Conservation (phyloP, 2,888 invertebrate genomes). For the Cactoblastis cactorum region DNA sequence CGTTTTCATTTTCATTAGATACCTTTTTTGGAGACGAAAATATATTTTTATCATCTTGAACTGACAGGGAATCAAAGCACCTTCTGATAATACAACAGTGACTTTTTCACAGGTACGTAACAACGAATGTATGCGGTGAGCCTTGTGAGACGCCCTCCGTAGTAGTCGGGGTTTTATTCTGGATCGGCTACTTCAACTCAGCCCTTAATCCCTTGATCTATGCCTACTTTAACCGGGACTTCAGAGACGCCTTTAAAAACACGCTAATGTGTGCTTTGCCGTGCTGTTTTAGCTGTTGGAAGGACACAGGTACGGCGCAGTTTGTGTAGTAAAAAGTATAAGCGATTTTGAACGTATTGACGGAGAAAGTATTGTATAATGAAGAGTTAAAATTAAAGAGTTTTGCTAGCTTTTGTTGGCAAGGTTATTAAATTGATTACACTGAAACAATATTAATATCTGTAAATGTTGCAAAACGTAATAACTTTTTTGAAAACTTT, state of each 20-base stretch:
- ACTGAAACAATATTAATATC: too few relatives aligned
- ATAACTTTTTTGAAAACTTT: too few relatives aligned
- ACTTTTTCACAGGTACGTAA: constrained; percentile 85
- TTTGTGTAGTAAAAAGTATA: constrained; percentile 72
- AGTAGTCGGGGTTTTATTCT: constrained; percentile 94
- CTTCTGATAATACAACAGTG: too few relatives aligned
- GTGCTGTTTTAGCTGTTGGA: constrained; percentile 88
- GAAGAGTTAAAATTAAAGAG: too few relatives aligned
- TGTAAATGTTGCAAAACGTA: too few relatives aligned
- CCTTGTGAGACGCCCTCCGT: constrained; percentile 90
- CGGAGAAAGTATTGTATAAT: too few relatives aligned
- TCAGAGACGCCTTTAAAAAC: constrained; percentile 96
- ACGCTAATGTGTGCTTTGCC: constrained; percentile 92
- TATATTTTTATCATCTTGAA: too few relatives aligned
- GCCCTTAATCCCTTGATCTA: constrained; percentile 96
- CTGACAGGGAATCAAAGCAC: too few relatives aligned
- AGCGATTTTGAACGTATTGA: constrained; percentile 26
- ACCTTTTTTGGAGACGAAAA: too few relatives aligned
- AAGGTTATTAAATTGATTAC: too few relatives aligned
- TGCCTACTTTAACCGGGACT: constrained; percentile 97
- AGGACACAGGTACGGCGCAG: constrained; percentile 80
- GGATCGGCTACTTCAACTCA: constrained; percentile 99
- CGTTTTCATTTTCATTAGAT: too few relatives aligned
- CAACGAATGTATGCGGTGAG: constrained; percentile 89
- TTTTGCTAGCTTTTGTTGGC: too few relatives aligned